A percentile compares a stretch with the other conserved stretches of the same genome.
phyloP scores from a whole-genome alignment of 35 echinoderm and acorn worm genomes.

The Diadema setosum region DNA sequence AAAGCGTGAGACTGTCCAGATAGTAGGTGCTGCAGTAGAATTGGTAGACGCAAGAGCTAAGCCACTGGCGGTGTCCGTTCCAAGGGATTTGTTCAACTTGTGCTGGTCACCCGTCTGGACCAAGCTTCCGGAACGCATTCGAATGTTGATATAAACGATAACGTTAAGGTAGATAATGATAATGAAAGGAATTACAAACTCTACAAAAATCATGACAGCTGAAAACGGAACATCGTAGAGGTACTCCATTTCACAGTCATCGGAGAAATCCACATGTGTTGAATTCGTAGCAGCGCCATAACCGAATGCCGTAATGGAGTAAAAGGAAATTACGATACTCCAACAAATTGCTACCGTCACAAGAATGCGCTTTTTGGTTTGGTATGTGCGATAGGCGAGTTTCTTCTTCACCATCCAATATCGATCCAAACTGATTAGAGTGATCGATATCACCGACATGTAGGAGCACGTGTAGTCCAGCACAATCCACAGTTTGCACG shows the following conservation, averaged over 20 bases:
- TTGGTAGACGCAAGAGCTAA: background rate
- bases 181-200: slow-evolving; percentile 44
- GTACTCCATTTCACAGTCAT: slow-evolving; percentile 30
- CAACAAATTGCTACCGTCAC: slow-evolving; percentile 16
- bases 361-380: slow-evolving; percentile 19
- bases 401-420: slow-evolving; percentile 69
- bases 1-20: background rate
- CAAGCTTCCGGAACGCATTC: background rate
- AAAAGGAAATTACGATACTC: slow-evolving; percentile 35
- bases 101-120: too few relatives aligned
- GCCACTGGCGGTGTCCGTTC: background rate
- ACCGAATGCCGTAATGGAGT: background rate
- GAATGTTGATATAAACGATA: slow-evolving; percentile 44
- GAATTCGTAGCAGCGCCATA: background rate
- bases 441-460: slow-evolving; percentile 42
- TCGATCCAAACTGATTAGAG: slow-evolving; percentile 66
- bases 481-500: slow-evolving; percentile 27
- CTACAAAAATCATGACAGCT: slow-evolving; percentile 16
- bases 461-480: slow-evolving; percentile 35
- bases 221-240: background rate
- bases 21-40: background rate
- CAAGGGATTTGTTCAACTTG: background rate
- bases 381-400: slow-evolving; percentile 15
- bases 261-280: background rate
- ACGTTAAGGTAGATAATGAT: slow-evolving; percentile 38